Percentiles rank a stretch among this genome's conserved stretches.
Conservation (phyloP, 2,888 invertebrate genomes). For the Polyommatus iphigenia region DNA sequence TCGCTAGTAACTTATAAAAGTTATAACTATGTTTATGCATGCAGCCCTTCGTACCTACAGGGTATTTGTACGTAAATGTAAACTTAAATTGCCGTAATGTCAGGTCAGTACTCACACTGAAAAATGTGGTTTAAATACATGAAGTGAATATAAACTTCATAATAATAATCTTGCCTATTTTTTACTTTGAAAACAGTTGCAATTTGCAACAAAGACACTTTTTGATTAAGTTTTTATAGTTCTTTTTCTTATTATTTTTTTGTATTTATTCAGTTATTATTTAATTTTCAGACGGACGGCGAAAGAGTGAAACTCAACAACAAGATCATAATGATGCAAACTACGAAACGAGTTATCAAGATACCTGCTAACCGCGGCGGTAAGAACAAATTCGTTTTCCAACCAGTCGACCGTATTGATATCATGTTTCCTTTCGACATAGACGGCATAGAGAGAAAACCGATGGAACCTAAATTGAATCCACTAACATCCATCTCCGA, state of each 20-base stretch:
- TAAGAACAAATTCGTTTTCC: slow-evolving; percentile 64
- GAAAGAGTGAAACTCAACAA: slow-evolving; percentile 79
- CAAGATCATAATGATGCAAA: slow-evolving; percentile 85
- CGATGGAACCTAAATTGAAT: slow-evolving; percentile 57
- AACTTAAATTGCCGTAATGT: too few relatives aligned
- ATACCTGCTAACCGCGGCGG: slow-evolving; percentile 75
- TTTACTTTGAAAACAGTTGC: too few relatives aligned
- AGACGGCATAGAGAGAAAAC: slow-evolving; percentile 55
- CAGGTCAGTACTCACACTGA: too few relatives aligned
- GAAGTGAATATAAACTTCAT: too few relatives aligned
- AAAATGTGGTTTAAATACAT: too few relatives aligned
- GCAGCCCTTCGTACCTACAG: too few relatives aligned
- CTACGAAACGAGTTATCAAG: slow-evolving; percentile 86
- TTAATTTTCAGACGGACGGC: slow-evolving; percentile 65
- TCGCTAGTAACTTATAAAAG: too few relatives aligned
- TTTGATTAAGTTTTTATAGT: neutral
- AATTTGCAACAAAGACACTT: neutral
- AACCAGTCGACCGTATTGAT: slow-evolving; percentile 64
- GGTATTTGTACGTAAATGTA: too few relatives aligned
- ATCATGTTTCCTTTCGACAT: slow-evolving; percentile 68
- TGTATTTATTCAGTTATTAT: neutral
- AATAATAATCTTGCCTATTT: too few relatives aligned
- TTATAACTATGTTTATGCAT: too few relatives aligned
- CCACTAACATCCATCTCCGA: slow-evolving; percentile 59
- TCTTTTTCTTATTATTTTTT: neutral